Base-by-base conservation (phyloP, 1,140 invertebrate genomes). In the Saccostrea cuccullata region DNA sequence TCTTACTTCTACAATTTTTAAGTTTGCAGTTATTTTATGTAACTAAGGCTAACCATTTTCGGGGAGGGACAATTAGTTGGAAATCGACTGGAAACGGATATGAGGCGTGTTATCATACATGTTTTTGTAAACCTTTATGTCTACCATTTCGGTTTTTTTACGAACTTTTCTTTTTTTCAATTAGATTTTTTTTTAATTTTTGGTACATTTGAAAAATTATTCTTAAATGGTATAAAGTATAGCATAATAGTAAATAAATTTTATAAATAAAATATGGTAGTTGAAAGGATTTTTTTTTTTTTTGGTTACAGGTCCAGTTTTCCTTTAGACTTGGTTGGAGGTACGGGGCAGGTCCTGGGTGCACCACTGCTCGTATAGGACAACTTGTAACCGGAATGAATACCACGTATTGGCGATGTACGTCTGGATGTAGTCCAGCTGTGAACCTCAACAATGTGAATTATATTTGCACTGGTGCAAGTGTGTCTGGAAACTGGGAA, bases 401-500 rank as follows among this genome's bases (percentile, higher is more conserved):
- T 70, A 26, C 20, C n/a, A 11, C 20, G n/a, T n/a, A n/a, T 4
- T 70, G 67, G 67, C 20, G n/a, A n/a, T 70, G 67, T 23, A 70
- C n/a, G 6, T n/a, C 20, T 23, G 67, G 67, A 5, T 70, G 67
- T 23, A 26, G n/a, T 4, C 20, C 26, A 6, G 9, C 82, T 9
- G 1, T 26, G 8, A 47, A 82, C 26, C 8, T 82, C 0, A n/a
- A 82, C 47, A 23, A 83, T 30, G 23, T 83, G 3, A 85, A 70
- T 85, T 90, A 89, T 85, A 70, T 84, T 60, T 89, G 87, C 47
- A 90, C 85, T 23, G 87, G 55, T 1, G 87, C 86, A 55, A 90
- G 86, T 67, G 11, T 20, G 9, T 55, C 9, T 2, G 89, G 89
- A 26, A 8, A 55, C 23, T 90, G 85, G 84, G 87, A 90, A 30